Evolutionary conservation across 2,888 invertebrate genomes (phyloP), one percentile per base, ranked within the genome.

Genomic region (Eilema griseolum): DNA sequence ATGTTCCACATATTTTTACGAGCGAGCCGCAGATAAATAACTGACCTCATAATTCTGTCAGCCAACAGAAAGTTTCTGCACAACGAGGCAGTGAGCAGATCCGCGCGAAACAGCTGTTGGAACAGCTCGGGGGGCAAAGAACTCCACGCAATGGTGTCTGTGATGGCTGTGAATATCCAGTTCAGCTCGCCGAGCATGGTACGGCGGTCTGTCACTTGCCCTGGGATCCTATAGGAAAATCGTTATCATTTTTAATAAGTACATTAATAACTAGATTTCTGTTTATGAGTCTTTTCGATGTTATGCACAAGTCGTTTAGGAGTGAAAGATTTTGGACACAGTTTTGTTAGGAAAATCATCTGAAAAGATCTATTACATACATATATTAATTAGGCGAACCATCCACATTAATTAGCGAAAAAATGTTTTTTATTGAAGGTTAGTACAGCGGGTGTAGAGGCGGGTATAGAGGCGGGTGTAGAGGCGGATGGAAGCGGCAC

Each of bases 131-230:
- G 96, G 7, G 99, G 98, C 84, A 99, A 96, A 60, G 98, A 98
- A 90, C 99, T 99, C 99, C 99, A 99, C 0, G 99, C 99, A 88
- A 99, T 99, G 14, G 99, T 99, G 92, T 99, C 99, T 0, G 99
- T 99, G 83, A 99, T 99, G 61, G 99, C 99, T 3, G 99, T 99
- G 95, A 99, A 99, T 89, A 99, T 99, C 99, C 99, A 99, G 96
- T 99, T 99, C 73, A 99, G 95, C 95, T 99, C 99, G 64, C 99
- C 99, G 80, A 99, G 96, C 98, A 99, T 99, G 37, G 99, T 99
- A 84, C 99, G 96, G 26, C 99, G 96, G 95, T 99, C 99, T 80
- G 98, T 98, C 81, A 99, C 96, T 88, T 98, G 98, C 1, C 99
- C 99, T 11, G 99, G 99, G 84, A 99, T 98, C 93, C 98, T 98